Evolutionary conservation across 1,140 invertebrate species (phyloP), one percentile per base, ranked within the genome.

Genomic region (Ceratitis capitata): DNA sequence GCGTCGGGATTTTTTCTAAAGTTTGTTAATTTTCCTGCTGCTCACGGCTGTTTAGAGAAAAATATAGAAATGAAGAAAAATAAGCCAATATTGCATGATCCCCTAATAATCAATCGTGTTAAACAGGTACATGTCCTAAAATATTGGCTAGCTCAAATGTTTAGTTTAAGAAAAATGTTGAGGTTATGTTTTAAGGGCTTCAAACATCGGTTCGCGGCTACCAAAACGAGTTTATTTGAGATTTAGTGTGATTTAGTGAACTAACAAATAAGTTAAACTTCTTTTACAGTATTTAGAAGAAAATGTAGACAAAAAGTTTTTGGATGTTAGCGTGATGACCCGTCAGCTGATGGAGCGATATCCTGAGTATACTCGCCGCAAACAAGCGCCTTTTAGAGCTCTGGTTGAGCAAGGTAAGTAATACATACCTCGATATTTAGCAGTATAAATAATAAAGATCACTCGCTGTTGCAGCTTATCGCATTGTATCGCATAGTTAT

Each of bases 261-360:
- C 32, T 83, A 53, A n/a, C n/a, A 16, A 83, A 83, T 83, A 3
- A 16, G 23, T 53, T 16, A 7, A 23, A 26, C 32, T 51, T 64
- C 23, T 69, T 42, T 61, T 53, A 47, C 32, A 86, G 85, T 95
- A 95, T 89, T 92, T 96, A 58, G 94, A 94, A 85, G 95, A 95
- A 87, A 95, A 95, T 92, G 94, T 95, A 86, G 94, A 95, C 86
- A 94, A 95, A 89, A 94, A 94, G 2, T 95, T 94, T 87, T 94
- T 96, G 84, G 95, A 96, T 93, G 94, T 96, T 45, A 94, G 94
- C 87, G 94, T 94, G 89, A 96, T 96, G 95, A 95, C 95, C 87
- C 94, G 95, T 89, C 93, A 94, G 87, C 93, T 96, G 45, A 95
- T 95, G 92, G 94, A 93, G 88, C 93, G 94, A 87, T 96, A 95